phyloP scores from a whole-genome alignment of 2,888 invertebrate species.

The Latrodectus elegans region DNA sequence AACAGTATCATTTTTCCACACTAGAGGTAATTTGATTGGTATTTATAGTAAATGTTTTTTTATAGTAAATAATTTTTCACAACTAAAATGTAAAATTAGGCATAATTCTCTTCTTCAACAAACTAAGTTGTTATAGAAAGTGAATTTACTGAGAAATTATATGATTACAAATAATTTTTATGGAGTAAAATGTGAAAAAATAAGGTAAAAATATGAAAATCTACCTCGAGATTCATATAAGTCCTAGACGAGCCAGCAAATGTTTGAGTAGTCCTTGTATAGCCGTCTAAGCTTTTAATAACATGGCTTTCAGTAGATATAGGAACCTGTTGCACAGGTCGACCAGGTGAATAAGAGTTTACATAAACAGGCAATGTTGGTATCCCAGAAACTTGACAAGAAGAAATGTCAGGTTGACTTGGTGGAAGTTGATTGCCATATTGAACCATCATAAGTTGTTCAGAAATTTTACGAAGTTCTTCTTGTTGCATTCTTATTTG shows the following conservation, averaged over 20 bases:
- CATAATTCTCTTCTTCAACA: too few species aligned
- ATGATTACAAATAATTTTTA: too few species aligned
- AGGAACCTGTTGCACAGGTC: neutral
- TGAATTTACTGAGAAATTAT: too few species aligned
- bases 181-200: too few species aligned
- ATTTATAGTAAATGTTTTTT: too few species aligned
- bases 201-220: too few species aligned
- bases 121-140: too few species aligned
- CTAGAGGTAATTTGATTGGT: too few species aligned
- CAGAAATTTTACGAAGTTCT: conserved; percentile 88
- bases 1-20: too few species aligned
- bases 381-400: neutral
- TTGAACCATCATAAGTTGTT: conserved; percentile 79
- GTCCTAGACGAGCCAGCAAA: conserved; percentile 25
- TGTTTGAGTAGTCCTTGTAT: conserved; percentile 6
- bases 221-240: conserved; percentile 58
- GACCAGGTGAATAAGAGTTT: conserved; percentile 19
- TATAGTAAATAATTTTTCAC: too few species aligned
- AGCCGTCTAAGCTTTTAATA: conserved; percentile 24
- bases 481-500: conserved; percentile 90
- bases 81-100: too few species aligned
- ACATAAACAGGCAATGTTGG: conserved; percentile 23
- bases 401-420: neutral
- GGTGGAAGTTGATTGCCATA: neutral
- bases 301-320: conserved; percentile 27